Conservation (phyloP, 2,888 invertebrate genomes). For the Koerneria pararmatus region DNA sequence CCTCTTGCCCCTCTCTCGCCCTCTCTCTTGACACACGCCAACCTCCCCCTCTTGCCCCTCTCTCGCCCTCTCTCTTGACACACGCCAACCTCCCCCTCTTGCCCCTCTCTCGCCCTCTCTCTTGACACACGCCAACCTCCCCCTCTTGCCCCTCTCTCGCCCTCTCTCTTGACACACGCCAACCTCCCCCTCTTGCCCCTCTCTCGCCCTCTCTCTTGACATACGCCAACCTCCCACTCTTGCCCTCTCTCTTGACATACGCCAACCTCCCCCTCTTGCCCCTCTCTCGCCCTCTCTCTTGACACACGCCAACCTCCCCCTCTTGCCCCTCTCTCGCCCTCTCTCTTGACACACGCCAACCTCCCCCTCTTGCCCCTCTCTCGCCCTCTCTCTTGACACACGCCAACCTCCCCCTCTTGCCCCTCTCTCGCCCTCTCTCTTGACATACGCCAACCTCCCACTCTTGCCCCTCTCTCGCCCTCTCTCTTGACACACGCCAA, state of each 20-base stretch:
- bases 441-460: not conserved
- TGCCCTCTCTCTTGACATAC: not conserved
- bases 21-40: too few species aligned
- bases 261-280: not conserved
- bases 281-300: constrained; percentile 11
- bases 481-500: not conserved
- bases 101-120: not conserved
- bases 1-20: not conserved
- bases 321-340: not conserved
- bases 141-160: constrained; percentile 2
- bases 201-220: constrained; percentile 2
- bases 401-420: constrained; percentile 6
- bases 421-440: constrained; percentile 8
- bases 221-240: constrained; percentile 12
- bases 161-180: constrained; percentile 11
- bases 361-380: constrained; percentile 9
- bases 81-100: not conserved
- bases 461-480: not conserved
- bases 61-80: not conserved
- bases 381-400: not conserved
- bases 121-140: not conserved
- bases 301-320: too few species aligned
- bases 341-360: constrained; percentile 10
- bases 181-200: too few species aligned
- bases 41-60: not conserved